Base-by-base conservation (phyloP, 2,113 vertebrate genomes). In the Delphinapterus leucas region DNA sequence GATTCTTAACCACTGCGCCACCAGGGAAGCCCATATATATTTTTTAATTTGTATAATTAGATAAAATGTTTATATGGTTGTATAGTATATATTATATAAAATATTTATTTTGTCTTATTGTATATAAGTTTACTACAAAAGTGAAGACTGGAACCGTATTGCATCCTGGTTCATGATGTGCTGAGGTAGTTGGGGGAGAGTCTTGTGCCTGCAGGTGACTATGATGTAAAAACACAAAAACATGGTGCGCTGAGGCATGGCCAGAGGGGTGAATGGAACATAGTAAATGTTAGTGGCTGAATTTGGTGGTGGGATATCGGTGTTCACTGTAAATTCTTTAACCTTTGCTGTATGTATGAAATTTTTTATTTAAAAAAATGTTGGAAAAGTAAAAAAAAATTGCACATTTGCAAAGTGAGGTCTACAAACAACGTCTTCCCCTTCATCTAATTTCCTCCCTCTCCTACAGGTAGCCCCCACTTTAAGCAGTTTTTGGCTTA, bases 381-480 rank as follows among this genome's bases (percentile, higher is more conserved):
- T 58, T 77, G 61, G 28, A 44, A 41, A 85, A 41, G 47, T 53
- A 53, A 68, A 44, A 61, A 63, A 31, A 49, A 36, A n/a, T 7
- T 8, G 8, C 41, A 44, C 21, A 1, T 28, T 86, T 96, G 38
- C 33, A 41, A 44, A 47, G 63, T 80, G 44, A 80, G 44, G 60
- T 47, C 44, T 53, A 21, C 49, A 33, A 25, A 17, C 28, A 28
- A 31, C 10, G 2, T 12, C 1, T 31, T 53, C 4, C 49, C 6
- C 23, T 47, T 60, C 8, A 12, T 47, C 3, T 61, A 26, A 0
- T 60, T 31, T 12, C 44, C 58, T 65, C 5, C 26, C 76, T 55
- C 4, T 12, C 44, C 10, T 9, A 2, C 5, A 36, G 2, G 6
- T n/a, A 8, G 36, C 8, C n/a, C n/a, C 61, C 38, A 28, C 21